Conservation (phyloP, 2,797 vertebrate genomes). For the Cynopterus sphinx region DNA sequence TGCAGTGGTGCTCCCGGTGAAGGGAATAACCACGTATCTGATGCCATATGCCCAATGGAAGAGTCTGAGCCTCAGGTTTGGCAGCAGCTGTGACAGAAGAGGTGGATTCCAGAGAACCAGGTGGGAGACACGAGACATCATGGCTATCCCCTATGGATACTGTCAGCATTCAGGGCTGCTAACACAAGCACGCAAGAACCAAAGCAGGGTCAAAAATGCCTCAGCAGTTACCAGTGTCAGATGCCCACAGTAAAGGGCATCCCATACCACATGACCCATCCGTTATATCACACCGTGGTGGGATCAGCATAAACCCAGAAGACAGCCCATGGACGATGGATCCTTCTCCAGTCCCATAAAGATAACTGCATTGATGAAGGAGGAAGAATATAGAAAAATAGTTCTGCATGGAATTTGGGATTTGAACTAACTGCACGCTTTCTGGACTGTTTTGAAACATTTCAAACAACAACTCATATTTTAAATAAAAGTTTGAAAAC, state of each 20-base stretch:
- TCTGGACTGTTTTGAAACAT: background rate
- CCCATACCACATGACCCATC: too few species aligned
- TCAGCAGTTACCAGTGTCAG: background rate
- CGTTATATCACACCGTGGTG: background rate
- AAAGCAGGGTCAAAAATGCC: background rate
- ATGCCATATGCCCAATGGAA: background rate
- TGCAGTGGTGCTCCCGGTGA: background rate
- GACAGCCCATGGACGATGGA: background rate
- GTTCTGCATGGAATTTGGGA: background rate
- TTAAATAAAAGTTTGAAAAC: conserved; percentile 21
- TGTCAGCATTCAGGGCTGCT: background rate
- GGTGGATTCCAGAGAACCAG: background rate
- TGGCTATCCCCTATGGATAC: background rate
- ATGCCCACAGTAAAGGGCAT: background rate
- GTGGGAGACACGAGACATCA: background rate
- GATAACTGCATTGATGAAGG: background rate
- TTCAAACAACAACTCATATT: background rate
- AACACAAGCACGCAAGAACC: background rate
- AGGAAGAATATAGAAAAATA: background rate
- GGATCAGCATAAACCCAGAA: background rate
- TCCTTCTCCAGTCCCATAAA: background rate
- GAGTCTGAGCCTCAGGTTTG: background rate
- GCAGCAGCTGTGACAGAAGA: background rate
- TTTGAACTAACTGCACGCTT: background rate
- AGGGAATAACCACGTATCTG: background rate